Percentiles rank a stretch among this genome's conserved stretches.
These are phyloP conservation scores for Vesta saturnalis DNA, from an alignment of 2,888 invertebrate genomes.

Conservation along the genomic window DNA sequence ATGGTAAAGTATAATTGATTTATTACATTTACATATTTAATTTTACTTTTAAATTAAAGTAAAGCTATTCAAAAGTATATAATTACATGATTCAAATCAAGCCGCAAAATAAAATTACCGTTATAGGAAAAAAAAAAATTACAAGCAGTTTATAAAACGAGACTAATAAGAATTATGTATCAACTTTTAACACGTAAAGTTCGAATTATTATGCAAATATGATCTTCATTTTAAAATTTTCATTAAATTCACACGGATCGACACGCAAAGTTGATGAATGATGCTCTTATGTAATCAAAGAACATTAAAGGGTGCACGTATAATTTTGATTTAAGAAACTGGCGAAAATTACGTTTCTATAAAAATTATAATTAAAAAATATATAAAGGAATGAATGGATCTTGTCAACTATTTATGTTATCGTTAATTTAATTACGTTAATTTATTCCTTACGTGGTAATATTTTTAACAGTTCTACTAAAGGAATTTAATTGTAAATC, in stretches of 20 bases:
- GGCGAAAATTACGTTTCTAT: background rate
- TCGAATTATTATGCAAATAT: conserved; percentile 31
- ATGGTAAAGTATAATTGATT: background rate
- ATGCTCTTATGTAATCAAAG: conserved; percentile 1
- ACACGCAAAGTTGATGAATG: conserved; percentile 21
- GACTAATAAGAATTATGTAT: background rate
- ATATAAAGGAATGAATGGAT: no score
- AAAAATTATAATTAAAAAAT: conserved; percentile 1
- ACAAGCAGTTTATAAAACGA: background rate
- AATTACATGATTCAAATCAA: conserved; percentile 14
- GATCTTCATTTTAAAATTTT: conserved; percentile 30
- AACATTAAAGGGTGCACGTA: background rate
- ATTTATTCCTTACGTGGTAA: no score
- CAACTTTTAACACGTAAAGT: conserved; percentile 25
- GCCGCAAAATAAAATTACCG: conserved; percentile 3
- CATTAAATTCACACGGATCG: conserved; percentile 28
- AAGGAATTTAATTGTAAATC: no score
- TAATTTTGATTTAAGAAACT: background rate
- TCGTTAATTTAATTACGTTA: no score
- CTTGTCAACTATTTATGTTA: no score
- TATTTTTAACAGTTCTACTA: no score
- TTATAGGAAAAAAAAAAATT: conserved; percentile 9
- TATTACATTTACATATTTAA: background rate
- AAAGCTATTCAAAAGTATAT: background rate
- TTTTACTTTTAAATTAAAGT: background rate